These are phyloP conservation scores for Dinoponera quadriceps DNA, from an alignment of 1,140 invertebrate species.

Conservation along the genomic window DNA sequence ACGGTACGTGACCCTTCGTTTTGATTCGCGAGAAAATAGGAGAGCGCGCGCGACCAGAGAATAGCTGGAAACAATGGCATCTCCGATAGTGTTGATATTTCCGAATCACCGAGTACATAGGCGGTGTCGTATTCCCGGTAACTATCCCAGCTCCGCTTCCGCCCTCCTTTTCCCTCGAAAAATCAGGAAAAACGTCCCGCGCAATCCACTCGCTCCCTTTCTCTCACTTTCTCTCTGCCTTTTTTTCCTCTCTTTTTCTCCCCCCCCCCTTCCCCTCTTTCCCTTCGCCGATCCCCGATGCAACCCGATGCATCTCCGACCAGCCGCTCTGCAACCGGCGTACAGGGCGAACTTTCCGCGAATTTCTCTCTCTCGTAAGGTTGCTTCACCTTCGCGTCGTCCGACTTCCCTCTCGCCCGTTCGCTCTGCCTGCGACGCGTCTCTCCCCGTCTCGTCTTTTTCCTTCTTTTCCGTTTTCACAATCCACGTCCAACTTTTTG, in stretches of 20 bases:
- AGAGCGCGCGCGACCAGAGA: not conserved
- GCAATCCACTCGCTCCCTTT: not conserved
- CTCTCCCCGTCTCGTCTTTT: not conserved
- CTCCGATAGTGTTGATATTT: constrained; percentile 43
- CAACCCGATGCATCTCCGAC: constrained; percentile 9
- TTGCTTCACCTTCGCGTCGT: constrained; percentile 27
- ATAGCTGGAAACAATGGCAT: constrained; percentile 7
- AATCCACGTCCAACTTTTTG: constrained; percentile 63
- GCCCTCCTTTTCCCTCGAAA: constrained; percentile 8
- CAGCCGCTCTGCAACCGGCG: constrained; percentile 23
- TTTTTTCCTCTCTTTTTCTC: constrained; percentile 7
- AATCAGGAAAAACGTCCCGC: constrained; percentile 31
- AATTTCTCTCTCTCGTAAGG: constrained; percentile 38
- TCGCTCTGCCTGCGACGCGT: not conserved
- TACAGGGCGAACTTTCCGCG: constrained; percentile 34
- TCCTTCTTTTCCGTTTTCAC: constrained; percentile 37
- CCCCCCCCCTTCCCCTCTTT: not conserved
- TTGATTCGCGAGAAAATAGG: not conserved
- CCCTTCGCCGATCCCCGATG: not conserved
- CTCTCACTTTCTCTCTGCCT: not conserved
- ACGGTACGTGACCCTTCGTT: no score
- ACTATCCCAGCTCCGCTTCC: constrained; percentile 7
- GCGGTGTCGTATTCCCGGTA: constrained; percentile 36
- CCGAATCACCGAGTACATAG: constrained; percentile 35
- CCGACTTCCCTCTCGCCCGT: constrained; percentile 21